Base-by-base conservation (phyloP, 2,113 vertebrate species). In the Tyrannus savana region DNA sequence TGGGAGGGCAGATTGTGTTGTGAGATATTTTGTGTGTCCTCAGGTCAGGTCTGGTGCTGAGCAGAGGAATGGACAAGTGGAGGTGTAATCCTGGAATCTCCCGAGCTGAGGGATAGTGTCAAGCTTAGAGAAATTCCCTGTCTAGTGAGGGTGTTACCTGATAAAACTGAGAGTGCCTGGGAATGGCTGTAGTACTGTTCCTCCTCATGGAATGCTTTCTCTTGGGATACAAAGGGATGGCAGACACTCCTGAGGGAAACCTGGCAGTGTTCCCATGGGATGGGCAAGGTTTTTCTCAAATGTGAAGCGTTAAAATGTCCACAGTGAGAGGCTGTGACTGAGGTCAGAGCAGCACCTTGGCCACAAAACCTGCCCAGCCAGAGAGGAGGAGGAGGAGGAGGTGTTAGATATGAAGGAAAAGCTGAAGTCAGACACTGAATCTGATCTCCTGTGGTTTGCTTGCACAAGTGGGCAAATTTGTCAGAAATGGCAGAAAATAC, bases 1-100 rank as follows among this genome's bases (percentile, higher is more conserved):
- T 10, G 23, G 63, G 71, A 79, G 37, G 67, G 83, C 62, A 58
- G 82, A 83, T 47, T 44, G 55, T 12, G 35, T 46, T 84, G 52
- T 58, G 41, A 75, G 72, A 75, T 76, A 73, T 35, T n/a, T 66
- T 68, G 16, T 84, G 72, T 93, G 47, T 56, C 71, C 68, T 42
- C 52, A 18, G 74, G 71, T 95, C 77, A 80, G 15, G 62, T 68
- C 63, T 53, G 44, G 92, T 91, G 73, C 58, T 67, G 59, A 92
- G 81, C 63, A 89, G 87, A 93, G 75, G 87, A 89, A 76, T 50
- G 73, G 81, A 62, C 88, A 80, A 87, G 86, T 89, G 91, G 77
- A 91, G 81, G 49, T 58, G 49, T 87, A 95, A 93, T 93, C 85
- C 63, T 49, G 78, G 63, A 82, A 87, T 87, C 75, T 92, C 53